Evolutionary conservation across 2,113 vertebrate genomes (phyloP).

Genomic region (Anhinga rufa): DNA sequence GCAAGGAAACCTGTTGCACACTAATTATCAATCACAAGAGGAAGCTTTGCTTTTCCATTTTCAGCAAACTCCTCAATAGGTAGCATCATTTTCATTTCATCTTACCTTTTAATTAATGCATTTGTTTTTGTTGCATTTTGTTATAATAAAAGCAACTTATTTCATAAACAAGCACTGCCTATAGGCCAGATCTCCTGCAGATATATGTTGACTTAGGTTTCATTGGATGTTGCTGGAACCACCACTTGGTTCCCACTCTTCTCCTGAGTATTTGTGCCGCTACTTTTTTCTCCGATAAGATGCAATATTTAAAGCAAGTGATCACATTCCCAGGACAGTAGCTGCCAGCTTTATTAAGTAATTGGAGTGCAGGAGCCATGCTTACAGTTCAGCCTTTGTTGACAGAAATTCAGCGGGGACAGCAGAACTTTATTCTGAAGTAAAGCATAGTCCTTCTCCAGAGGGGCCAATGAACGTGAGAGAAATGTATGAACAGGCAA

Average conservation of each 20-base stretch:
- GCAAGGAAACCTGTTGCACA: not conserved
- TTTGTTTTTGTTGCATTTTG: not conserved
- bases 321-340: not conserved
- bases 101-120: not conserved
- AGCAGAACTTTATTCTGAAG: not conserved
- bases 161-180: not conserved
- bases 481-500: not conserved
- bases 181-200: not conserved
- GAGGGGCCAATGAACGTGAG: not conserved
- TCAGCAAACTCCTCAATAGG: not conserved
- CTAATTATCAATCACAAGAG: not conserved
- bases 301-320: constrained; percentile 17
- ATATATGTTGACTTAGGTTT: not conserved
- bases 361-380: not conserved
- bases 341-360: constrained; percentile 12
- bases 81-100: not conserved
- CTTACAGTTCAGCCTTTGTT: not conserved
- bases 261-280: not conserved
- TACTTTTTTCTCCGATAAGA: not conserved
- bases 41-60: constrained; percentile 5
- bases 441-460: not conserved
- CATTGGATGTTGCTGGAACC: fast-evolving
- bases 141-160: not conserved
- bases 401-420: not conserved
- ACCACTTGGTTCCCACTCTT: fast-evolving